Conservation (phyloP, 2,113 vertebrate genomes). For the human region GRCh38 chr2:191336001-191336500, state of each 20-base stretch:
- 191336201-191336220: neutral
- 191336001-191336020: neutral
- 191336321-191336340: neutral
- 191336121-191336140: neutral
- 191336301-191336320: neutral
- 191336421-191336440: neutral
- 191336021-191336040: neutral
- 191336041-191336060: neutral
- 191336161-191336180: constrained; percentile 22
- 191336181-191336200: constrained; percentile 34
- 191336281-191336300: neutral
- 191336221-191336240: neutral
- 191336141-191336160: constrained; percentile 23
- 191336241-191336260: neutral
- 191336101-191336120: neutral
- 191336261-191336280: constrained; percentile 5
- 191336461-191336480: neutral
- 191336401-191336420: neutral
- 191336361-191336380: neutral
- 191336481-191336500: neutral
- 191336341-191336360: neutral
- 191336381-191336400: neutral
- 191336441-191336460: neutral
- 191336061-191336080: neutral
- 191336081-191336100: neutral